These are phyloP conservation scores for Metellina segmentata DNA, from an alignment of 2,888 invertebrate genomes.

Conservation along the genomic window DNA sequence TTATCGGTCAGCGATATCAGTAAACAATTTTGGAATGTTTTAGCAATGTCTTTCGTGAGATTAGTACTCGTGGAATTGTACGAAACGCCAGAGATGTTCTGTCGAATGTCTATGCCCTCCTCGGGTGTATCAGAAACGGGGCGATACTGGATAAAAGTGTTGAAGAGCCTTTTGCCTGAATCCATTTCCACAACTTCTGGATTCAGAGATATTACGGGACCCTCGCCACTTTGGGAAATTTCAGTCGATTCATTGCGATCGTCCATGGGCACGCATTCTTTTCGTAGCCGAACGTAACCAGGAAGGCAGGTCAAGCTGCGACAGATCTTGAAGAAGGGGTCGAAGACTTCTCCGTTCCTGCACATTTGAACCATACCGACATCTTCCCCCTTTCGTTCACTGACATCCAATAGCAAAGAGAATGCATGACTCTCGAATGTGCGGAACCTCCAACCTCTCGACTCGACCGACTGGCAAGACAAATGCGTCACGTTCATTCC, in stretches of 20 bases:
- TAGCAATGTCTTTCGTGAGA: neutral
- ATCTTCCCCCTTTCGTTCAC: slow-evolving; percentile 78
- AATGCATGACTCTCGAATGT: slow-evolving; percentile 81
- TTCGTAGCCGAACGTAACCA: slow-evolving; percentile 79
- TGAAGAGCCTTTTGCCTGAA: neutral
- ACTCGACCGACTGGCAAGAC: slow-evolving; percentile 78
- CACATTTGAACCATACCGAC: slow-evolving; percentile 79
- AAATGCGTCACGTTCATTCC: slow-evolving; percentile 80
- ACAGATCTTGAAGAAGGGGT: slow-evolving; percentile 82
- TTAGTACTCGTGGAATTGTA: slow-evolving; percentile 18
- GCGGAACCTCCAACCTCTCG: slow-evolving; percentile 76
- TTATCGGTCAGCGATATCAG: slow-evolving; percentile 64
- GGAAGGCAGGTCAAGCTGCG: slow-evolving; percentile 80
- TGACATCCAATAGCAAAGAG: slow-evolving; percentile 81
- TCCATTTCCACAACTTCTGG: neutral
- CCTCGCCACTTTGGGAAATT: slow-evolving; percentile 29
- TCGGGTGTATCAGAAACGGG: neutral
- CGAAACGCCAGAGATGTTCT: slow-evolving; percentile 2
- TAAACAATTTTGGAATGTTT: slow-evolving; percentile 50
- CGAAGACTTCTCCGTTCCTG: slow-evolving; percentile 80
- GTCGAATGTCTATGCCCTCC: neutral
- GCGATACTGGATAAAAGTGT: neutral
- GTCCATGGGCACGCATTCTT: slow-evolving; percentile 78
- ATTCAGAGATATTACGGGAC: neutral
- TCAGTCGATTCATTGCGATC: neutral